Evolutionary conservation across 2,797 vertebrate genomes (phyloP).

Genomic region (Prunella strophiata): DNA sequence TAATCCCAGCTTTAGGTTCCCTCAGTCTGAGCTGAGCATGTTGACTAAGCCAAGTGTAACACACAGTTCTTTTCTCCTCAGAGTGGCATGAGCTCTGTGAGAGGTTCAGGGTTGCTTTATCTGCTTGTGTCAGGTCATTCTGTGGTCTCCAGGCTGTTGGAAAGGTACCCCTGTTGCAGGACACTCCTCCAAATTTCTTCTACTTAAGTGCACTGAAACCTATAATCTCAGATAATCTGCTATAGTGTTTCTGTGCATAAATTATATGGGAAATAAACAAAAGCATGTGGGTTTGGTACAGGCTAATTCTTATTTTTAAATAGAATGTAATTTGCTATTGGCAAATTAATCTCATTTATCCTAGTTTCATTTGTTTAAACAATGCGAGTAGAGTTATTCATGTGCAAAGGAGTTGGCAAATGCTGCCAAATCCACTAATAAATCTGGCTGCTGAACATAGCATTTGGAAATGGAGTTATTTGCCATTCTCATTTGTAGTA

Average conservation of each 20-base stretch:
- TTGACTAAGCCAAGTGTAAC: not conserved
- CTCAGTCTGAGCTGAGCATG: not conserved
- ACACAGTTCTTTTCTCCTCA: not conserved
- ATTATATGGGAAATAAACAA: not conserved
- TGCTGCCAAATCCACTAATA: conserved; percentile 39
- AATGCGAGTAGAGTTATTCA: conserved; percentile 12
- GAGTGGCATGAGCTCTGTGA: not conserved
- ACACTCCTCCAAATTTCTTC: not conserved
- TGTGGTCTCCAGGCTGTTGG: not conserved
- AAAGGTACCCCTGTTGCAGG: not conserved
- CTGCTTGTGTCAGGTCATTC: not conserved
- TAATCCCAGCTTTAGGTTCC: not conserved
- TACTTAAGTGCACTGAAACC: not conserved
- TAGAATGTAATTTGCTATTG: conserved; percentile 48
- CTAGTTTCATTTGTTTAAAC: conserved; percentile 40
- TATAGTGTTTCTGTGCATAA: not conserved
- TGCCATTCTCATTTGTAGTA: conserved; percentile 5
- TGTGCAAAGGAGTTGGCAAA: conserved; percentile 37
- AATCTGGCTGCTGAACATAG: conserved; percentile 31
- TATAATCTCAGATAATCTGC: not conserved
- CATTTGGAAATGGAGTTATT: conserved; percentile 13
- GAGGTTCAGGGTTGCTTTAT: not conserved
- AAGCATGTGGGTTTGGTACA: conserved; percentile 13
- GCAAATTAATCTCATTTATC: conserved; percentile 53
- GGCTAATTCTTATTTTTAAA: conserved; percentile 9